These are phyloP conservation scores for Clupea harengus DNA, from an alignment of 2,113 vertebrate genomes.

Conservation along the genomic window DNA sequence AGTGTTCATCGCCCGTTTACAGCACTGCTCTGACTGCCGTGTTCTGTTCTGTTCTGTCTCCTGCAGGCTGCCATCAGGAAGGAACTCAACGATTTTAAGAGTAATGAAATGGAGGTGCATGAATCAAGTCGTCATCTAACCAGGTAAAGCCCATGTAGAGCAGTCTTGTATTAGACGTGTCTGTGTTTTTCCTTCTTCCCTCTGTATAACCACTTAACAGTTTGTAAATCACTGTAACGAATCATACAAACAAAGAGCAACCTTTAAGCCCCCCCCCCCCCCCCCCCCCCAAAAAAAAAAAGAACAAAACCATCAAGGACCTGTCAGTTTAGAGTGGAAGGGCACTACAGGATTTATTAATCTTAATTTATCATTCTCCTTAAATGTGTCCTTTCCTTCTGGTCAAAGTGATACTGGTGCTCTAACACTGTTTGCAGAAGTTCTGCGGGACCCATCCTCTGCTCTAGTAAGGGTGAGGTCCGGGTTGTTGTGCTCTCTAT, in stretches of 20 bases:
- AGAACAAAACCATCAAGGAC: too few species aligned
- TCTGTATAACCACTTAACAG: too few species aligned
- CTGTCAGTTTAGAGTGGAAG: background rate
- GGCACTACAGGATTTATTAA: too few species aligned
- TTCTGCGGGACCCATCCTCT: too few species aligned
- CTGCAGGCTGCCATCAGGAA: slow-evolving; percentile 85
- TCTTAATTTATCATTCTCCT: background rate
- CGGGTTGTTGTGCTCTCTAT: background rate
- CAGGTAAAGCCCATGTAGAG: slow-evolving; percentile 65
- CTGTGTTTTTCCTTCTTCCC: too few species aligned
- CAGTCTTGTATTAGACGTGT: too few species aligned
- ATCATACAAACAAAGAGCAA: too few species aligned
- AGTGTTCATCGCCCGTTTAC: background rate
- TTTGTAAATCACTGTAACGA: too few species aligned
- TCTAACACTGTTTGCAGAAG: too few species aligned
- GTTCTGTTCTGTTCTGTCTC: slow-evolving; percentile 2
- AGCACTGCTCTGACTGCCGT: background rate
- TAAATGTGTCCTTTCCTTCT: background rate
- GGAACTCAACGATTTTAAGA: slow-evolving; percentile 87
- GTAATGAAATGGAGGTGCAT: slow-evolving; percentile 87
- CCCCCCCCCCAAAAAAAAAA: too few species aligned
- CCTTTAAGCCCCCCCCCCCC: too few species aligned
- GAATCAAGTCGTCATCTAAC: slow-evolving; percentile 86
- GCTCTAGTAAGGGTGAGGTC: background rate
- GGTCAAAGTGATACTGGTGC: background rate